A percentile compares a stretch with the other conserved stretches of the same genome.
Evolutionary conservation across 1,140 invertebrate species (phyloP).

Genomic region (Ladona fulva): DNA sequence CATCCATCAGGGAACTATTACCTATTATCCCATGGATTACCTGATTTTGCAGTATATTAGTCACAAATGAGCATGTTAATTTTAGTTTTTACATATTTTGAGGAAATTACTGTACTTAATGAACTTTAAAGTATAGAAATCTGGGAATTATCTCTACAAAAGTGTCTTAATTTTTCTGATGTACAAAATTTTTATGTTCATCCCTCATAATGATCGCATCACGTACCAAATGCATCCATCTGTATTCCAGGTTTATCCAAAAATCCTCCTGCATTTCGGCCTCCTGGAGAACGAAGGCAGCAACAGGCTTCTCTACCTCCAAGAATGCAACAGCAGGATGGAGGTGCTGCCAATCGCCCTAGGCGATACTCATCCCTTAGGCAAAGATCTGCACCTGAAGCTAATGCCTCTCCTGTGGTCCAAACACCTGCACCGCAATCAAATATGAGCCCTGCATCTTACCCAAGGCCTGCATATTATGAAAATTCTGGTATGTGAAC

Average conservation of each 20-base stretch:
- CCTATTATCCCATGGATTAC: too few relatives aligned
- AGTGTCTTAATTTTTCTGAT: background rate
- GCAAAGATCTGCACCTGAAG: conserved; percentile 47
- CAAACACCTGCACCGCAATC: conserved; percentile 28
- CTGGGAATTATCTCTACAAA: background rate
- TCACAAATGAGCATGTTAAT: too few relatives aligned
- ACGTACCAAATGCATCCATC: background rate
- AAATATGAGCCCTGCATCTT: background rate
- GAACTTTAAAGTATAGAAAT: background rate
- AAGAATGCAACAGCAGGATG: conserved; percentile 30
- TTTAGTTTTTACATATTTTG: too few relatives aligned
- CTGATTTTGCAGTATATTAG: too few relatives aligned
- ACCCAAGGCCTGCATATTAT: background rate
- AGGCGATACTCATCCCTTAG: conserved; percentile 67
- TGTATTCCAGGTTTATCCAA: background rate
- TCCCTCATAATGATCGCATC: background rate
- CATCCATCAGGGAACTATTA: too few relatives aligned
- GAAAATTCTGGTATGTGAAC: background rate
- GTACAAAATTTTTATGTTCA: background rate
- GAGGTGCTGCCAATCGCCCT: conserved; percentile 43
- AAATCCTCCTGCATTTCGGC: background rate
- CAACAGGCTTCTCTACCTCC: conserved; percentile 25
- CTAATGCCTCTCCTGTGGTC: conserved; percentile 34
- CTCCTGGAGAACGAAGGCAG: conserved; percentile 11
- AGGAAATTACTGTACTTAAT: too few relatives aligned